These are phyloP conservation scores for Microctonus aethiopoides DNA, from an alignment of 2,888 invertebrate species.

Conservation along the genomic window DNA sequence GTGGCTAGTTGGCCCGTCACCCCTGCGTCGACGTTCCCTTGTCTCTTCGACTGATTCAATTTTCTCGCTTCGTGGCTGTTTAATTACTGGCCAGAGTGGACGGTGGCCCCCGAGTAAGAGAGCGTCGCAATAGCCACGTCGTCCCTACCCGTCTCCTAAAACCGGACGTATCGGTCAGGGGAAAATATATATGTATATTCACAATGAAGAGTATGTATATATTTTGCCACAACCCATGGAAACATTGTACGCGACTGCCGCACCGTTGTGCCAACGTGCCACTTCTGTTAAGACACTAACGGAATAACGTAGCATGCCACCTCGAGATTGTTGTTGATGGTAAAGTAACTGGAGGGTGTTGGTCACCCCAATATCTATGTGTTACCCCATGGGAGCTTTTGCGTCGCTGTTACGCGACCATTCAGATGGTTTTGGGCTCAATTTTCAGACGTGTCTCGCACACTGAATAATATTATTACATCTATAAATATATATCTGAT, in stretches of 20 bases:
- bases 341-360: constrained; percentile 55
- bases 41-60: constrained; percentile 67
- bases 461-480: constrained; percentile 59
- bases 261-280: constrained; percentile 23
- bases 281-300: constrained; percentile 62
- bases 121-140: constrained; percentile 25
- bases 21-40: constrained; percentile 65
- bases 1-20: constrained; percentile 66
- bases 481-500: constrained; percentile 21
- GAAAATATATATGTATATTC: too few relatives aligned
- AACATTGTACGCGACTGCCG: constrained; percentile 21
- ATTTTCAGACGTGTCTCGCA: constrained; percentile 62
- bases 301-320: constrained; percentile 60
- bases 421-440: constrained; percentile 29
- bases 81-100: constrained; percentile 66
- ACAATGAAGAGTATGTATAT: constrained; percentile 5
- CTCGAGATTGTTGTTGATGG: constrained; percentile 67
- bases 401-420: neutral
- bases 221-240: constrained; percentile 3
- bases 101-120: constrained; percentile 45
- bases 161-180: constrained; percentile 35
- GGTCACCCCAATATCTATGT: neutral
- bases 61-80: constrained; percentile 66
- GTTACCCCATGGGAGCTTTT: constrained; percentile 25
- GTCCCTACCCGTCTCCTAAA: constrained; percentile 18